Conservation (phyloP, 2,113 vertebrate genomes). For the Cavia porcellus region DNA sequence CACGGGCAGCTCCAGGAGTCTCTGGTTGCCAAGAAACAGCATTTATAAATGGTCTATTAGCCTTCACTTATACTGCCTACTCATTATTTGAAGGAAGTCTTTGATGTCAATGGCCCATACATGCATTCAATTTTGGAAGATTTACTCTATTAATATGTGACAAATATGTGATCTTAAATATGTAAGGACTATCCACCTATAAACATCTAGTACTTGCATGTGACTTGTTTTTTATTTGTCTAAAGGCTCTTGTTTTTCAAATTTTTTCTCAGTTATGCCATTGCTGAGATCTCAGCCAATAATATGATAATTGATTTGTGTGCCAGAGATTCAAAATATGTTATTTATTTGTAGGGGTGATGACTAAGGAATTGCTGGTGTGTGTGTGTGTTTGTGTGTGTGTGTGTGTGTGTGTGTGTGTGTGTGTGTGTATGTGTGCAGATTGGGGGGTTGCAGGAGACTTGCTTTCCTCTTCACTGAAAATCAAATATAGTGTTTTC, state of each 20-base stretch:
- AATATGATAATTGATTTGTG: constrained; percentile 52
- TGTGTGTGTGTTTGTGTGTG: neutral
- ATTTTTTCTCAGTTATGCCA: constrained; percentile 79
- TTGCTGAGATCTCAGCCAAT: constrained; percentile 71
- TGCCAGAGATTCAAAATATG: constrained; percentile 61
- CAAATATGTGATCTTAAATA: constrained; percentile 69
- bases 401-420: no score
- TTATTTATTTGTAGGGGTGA: constrained; percentile 35
- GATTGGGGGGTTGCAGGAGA: constrained; percentile 31
- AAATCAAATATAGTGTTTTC: constrained; percentile 67
- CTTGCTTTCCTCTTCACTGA: constrained; percentile 54
- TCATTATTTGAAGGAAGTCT: constrained; percentile 79
- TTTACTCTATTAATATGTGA: constrained; percentile 58
- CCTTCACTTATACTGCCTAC: constrained; percentile 87
- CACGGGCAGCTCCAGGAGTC: constrained; percentile 78
- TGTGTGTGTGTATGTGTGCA: no score
- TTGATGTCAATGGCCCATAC: constrained; percentile 75
- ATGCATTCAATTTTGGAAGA: constrained; percentile 64
- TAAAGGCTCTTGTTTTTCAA: constrained; percentile 43
- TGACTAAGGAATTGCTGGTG: neutral
- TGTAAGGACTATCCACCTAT: constrained; percentile 78
- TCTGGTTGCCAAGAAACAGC: constrained; percentile 86
- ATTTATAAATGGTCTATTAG: constrained; percentile 87
- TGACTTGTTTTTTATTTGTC: constrained; percentile 73
- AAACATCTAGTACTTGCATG: constrained; percentile 83